These are phyloP conservation scores for Sesia bembeciformis DNA, from an alignment of 2,888 invertebrate genomes.

Conservation along the genomic window DNA sequence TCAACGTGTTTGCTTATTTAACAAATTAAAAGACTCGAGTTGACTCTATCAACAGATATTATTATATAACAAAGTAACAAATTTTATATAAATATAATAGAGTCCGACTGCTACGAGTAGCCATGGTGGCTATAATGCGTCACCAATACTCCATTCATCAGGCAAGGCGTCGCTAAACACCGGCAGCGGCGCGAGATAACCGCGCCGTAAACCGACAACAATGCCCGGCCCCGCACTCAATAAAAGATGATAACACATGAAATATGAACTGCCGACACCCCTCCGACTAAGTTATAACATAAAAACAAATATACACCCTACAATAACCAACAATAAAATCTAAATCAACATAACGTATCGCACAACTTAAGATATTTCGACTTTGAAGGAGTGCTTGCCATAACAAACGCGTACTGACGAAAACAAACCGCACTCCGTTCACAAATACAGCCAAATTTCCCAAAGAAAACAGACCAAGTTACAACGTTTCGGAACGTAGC, in stretches of 20 bases:
- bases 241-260: slow-evolving; percentile 75
- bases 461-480: slow-evolving; percentile 60
- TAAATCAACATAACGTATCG: slow-evolving; percentile 8
- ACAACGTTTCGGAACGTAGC: slow-evolving; percentile 67
- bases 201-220: slow-evolving; percentile 69
- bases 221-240: slow-evolving; percentile 70
- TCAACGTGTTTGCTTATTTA: too few relatives aligned
- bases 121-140: neutral
- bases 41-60: too few relatives aligned
- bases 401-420: slow-evolving; percentile 59
- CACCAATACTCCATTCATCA: slow-evolving; percentile 61
- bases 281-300: slow-evolving; percentile 21
- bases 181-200: slow-evolving; percentile 61
- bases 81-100: too few relatives aligned
- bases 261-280: slow-evolving; percentile 70
- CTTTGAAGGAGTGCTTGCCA: slow-evolving; percentile 28
- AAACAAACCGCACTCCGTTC: slow-evolving; percentile 61
- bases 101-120: too few relatives aligned
- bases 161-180: slow-evolving; percentile 59
- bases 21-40: too few relatives aligned
- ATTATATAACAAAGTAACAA: too few relatives aligned
- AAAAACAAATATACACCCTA: slow-evolving; percentile 16
- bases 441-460: slow-evolving; percentile 66
- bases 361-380: slow-evolving; percentile 34
- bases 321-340: slow-evolving; percentile 11